Evolutionary conservation across 2,797 vertebrate genomes (phyloP), one percentile per base, ranked within the genome.

Genomic region (Etheostoma nigrum): DNA sequence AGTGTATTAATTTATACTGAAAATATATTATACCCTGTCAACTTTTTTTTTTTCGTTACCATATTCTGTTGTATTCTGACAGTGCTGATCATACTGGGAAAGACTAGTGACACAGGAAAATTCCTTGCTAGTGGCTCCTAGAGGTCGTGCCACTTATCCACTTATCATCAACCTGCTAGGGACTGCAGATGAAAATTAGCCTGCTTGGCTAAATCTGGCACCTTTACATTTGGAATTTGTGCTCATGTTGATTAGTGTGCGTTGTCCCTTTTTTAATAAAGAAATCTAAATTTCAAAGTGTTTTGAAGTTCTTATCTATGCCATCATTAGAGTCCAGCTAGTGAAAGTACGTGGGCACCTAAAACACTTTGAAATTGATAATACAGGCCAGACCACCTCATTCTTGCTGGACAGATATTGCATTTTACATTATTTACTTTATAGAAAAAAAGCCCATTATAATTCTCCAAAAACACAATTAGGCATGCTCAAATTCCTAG

Each of bases 371-470:
- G 48, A 44, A 7, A 25, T 58, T 45, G 27, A 53, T 42, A 33
- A 51, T 45, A 62, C 58, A 18, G 19, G 67, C 14, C 14, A 18
- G 18, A 44, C 42, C 12, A 44, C 42, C 42, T 57, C 1, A 36
- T 63, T 68, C 11, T 52, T 44, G 11, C 23, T 48, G 7, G 16
- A 48, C 19, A 54, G 19, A 45, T 47, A 23, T 30, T 21, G 15
- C 8, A 54, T 64, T 47, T 49, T 48, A 25, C n/a, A 16, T 6
- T 58, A 14, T 70, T 62, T 27, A 21, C 51, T 71, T 48, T n/a
- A 3, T 40, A 12, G 5, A 2, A 10, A 25, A 30, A 44, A 21
- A 45, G 7, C 4, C 2, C 21, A n/a, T 21, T 16, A 15, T 36
- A 9, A 13, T 60, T 33, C 2, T 0, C 6, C 19, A 57, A 10